A percentile compares a stretch with the other conserved stretches of the same genome.
These are phyloP conservation scores for Zosterops hypoxanthus DNA, from an alignment of 2,113 vertebrate species.

Conservation along the genomic window DNA sequence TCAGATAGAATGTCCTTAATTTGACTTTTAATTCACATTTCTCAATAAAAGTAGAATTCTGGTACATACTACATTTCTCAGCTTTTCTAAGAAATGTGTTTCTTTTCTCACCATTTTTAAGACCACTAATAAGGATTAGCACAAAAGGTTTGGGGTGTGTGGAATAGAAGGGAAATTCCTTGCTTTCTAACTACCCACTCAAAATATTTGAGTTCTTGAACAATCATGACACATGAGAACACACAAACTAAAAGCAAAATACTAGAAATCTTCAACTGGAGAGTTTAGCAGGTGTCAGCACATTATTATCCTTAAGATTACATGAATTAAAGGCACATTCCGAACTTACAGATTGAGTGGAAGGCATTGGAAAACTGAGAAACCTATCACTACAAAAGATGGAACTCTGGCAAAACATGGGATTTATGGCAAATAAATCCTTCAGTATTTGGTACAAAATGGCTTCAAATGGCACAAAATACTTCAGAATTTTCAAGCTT, in stretches of 20 bases:
- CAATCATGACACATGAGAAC: background rate
- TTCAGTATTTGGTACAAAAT: background rate
- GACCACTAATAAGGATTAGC: background rate
- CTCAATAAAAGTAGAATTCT: background rate
- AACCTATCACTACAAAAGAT: background rate
- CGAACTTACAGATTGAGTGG: background rate
- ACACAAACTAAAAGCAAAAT: background rate
- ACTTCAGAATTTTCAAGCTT: background rate
- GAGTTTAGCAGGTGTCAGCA: background rate
- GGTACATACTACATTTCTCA: background rate
- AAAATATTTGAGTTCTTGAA: background rate
- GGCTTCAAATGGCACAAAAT: background rate
- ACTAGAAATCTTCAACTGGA: background rate
- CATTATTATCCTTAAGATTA: background rate
- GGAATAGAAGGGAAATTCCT: background rate
- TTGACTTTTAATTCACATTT: background rate
- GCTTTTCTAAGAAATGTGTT: background rate
- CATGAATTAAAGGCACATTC: background rate
- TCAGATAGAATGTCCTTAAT: background rate
- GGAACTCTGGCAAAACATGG: background rate
- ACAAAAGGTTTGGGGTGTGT: background rate
- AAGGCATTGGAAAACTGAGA: background rate
- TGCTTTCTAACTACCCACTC: background rate
- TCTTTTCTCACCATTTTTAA: background rate
- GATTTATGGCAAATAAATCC: background rate